Evolutionary conservation across 2,888 invertebrate species (phyloP), one percentile per base, ranked within the genome.

Genomic region (Platerodrilus igneus): DNA sequence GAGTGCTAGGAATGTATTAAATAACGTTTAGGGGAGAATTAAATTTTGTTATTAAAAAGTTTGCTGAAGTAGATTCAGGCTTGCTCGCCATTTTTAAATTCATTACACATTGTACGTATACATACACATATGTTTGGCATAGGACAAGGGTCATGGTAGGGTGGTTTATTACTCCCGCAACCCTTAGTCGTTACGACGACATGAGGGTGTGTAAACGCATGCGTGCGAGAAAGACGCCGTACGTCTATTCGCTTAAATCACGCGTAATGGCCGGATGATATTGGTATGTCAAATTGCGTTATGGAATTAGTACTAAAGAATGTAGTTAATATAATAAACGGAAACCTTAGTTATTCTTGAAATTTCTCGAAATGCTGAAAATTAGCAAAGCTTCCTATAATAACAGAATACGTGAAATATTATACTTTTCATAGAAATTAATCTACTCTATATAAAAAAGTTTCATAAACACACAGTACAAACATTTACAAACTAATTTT

Each of bases 221-320:
- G 54, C 54, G 53, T 47, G 36, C 22, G 23, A 20, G 34, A 19
- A 25, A 32, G 51, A 45, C 50, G 52, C 47, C 37, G 26, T 23
- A 40, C 51, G 44, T 44, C 49, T 41, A 43, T 47, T 39, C 36
- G 21, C 39, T 26, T 46, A 30, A 47, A 32, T 44, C 31, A 42
- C 46, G 40, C 41, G 52, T 47, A 56, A 56, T 56, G 56, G 56
- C 55, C 52, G 55, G 52, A n/a, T n/a, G n/a, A n/a, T n/a, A n/a
- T 52, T 41, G 25, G 36, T 32, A 35, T 35, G 30, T 34, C 28
- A 41, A 28, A 34, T 35, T 35, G n/a, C n/a, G n/a, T n/a, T n/a
- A n/a, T n/a, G n/a, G n/a, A n/a, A n/a, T n/a, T n/a, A n/a, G n/a
- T n/a, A n/a, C n/a, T n/a, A n/a, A n/a, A n/a, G n/a, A n/a, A n/a